A percentile compares a stretch with the other conserved stretches of the same genome.
phyloP scores from a whole-genome alignment of 2,888 invertebrate species.

The Sialis lutaria region DNA sequence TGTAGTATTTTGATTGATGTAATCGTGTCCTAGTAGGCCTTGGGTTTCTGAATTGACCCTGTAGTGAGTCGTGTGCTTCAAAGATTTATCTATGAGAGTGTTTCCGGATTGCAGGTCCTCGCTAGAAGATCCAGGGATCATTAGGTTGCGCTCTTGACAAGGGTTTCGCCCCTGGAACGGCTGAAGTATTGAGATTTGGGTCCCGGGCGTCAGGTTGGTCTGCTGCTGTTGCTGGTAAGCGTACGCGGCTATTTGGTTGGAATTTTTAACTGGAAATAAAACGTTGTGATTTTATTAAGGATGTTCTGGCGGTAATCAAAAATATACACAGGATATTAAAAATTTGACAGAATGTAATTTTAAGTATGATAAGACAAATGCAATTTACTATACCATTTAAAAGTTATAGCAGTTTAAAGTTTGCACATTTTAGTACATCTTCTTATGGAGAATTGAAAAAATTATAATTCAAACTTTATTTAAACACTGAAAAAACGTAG shows the following conservation, averaged over 20 bases:
- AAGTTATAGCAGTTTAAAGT: too few species aligned
- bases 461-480: too few species aligned
- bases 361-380: too few species aligned
- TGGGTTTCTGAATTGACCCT: constrained; percentile 27
- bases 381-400: too few species aligned
- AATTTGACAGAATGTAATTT: too few species aligned
- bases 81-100: constrained; percentile 41
- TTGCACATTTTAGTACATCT: too few species aligned
- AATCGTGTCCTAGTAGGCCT: constrained; percentile 31
- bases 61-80: constrained; percentile 31
- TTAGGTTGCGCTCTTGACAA: constrained; percentile 59
- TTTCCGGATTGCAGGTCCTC: constrained; percentile 33
- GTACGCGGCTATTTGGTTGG: constrained; percentile 27
- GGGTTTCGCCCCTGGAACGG: constrained; percentile 75
- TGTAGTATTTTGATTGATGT: constrained; percentile 22
- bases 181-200: constrained; percentile 38
- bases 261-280: constrained; percentile 24
- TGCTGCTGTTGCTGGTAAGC: constrained; percentile 10
- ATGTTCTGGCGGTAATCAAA: too few species aligned
- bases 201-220: constrained; percentile 4
- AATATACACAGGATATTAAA: too few species aligned
- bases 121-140: constrained; percentile 34
- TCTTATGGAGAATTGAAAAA: too few species aligned
- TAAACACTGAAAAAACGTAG: too few species aligned
- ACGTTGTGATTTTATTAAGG: not conserved